Evolutionary conservation across 2,888 invertebrate genomes (phyloP).

Genomic region (Punctoribates punctum): DNA sequence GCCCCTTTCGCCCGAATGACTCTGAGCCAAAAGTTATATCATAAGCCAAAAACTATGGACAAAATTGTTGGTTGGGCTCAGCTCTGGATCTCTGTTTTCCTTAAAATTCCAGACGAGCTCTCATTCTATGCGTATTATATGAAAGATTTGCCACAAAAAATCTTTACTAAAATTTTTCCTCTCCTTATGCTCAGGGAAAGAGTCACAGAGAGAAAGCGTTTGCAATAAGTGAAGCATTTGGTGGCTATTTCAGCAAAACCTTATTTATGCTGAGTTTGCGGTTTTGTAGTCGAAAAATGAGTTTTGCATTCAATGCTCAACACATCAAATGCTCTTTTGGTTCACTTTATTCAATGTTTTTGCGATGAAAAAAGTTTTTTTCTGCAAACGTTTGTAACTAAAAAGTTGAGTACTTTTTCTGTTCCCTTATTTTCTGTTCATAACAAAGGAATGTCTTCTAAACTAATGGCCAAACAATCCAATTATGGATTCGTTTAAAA

Average conservation of each 20-base stretch:
- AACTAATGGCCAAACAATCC: slow-evolving; percentile 6
- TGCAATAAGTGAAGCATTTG: slow-evolving; percentile 15
- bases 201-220: neutral
- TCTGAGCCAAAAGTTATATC: neutral
- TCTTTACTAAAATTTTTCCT: slow-evolving; percentile 1
- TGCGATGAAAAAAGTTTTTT: neutral
- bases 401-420: neutral
- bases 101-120: slow-evolving; percentile 12
- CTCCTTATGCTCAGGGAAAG: neutral
- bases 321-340: neutral
- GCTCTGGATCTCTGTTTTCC: neutral
- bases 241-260: slow-evolving; percentile 10
- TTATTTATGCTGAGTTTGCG: slow-evolving; percentile 23
- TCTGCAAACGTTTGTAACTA: slow-evolving; percentile 11
- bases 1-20: slow-evolving; percentile 37
- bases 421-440: neutral
- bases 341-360: neutral
- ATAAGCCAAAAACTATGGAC: neutral
- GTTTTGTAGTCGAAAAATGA: slow-evolving; percentile 4
- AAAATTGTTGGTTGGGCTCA: neutral
- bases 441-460: neutral
- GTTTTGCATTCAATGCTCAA: neutral
- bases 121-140: neutral
- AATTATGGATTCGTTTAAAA: neutral
- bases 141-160: neutral